Base-by-base conservation (phyloP, 1,140 invertebrate genomes). In the Penaeus indicus region DNA sequence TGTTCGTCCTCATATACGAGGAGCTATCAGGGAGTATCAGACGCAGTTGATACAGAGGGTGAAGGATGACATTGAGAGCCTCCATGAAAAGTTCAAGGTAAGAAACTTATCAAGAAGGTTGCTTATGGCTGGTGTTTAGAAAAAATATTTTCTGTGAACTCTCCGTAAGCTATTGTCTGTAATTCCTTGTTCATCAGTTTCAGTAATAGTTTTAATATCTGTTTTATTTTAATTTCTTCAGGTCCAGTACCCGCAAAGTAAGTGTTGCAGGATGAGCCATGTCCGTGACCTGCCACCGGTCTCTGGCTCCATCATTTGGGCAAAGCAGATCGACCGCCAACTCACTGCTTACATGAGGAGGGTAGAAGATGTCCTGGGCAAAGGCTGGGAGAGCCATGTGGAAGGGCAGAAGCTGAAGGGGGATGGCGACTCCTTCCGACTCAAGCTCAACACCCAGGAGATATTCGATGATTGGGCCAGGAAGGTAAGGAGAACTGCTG, bases 361-460 rank as follows among this genome's bases (percentile, higher is more conserved):
- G 90, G 89, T 90, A 25, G 90, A 90, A 84, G 90, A 91, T 84
- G 90, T 91, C 54, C 80, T 91, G 4, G 87, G 98, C 21, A 98
- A 99, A 94, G 98, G 98, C 61, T 99, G 99, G 99, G 98, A 99
- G 93, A 98, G 98, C 92, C 98, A 99, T 93, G 98, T 99, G 47
- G 99, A 99, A 93, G 99, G 99, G 79, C 98, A 99, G 92, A 99
- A 99, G 92, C 93, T 99, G 69, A 99, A 99, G 94, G 96, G 96
- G 16, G 98, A 99, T 93, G 98, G 98, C 19, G 99, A 99, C 91
- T 99, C 97, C 93, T 99, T 99, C 93, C 95, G 98, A 47, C 93
- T 97, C 63, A 99, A 99, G 93, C 93, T 99, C 4, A 98, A 98
- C 91, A 99, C 98, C 10, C 96, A 97, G 92, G 97, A 98, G 92